phyloP scores from a whole-genome alignment of 2,113 vertebrate genomes.

The Bagarius yarrelli region DNA sequence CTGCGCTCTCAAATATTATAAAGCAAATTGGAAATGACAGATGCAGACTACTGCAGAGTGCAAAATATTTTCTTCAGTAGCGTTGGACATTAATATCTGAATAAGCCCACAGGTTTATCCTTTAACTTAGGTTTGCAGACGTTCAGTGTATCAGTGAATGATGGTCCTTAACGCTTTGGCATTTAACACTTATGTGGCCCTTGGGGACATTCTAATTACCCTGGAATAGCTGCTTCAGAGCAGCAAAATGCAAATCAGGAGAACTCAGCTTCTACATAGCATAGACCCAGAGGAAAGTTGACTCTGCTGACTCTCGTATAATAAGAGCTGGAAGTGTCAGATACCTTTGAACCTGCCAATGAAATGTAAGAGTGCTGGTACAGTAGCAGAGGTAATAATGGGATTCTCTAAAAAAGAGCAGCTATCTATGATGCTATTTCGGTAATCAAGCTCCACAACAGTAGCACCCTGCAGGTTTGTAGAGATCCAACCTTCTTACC shows the following conservation, averaged over 20 bases:
- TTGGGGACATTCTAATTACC: conserved; percentile 36
- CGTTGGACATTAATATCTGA: conserved; percentile 9
- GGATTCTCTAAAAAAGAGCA: conserved; percentile 6
- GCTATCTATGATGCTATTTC: conserved; percentile 36
- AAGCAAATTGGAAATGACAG: background rate
- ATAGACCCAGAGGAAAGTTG: background rate
- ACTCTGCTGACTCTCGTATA: conserved; percentile 1
- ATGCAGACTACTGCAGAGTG: background rate
- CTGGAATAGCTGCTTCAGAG: conserved; percentile 24
- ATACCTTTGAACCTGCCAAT: conserved; percentile 3
- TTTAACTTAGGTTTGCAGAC: background rate
- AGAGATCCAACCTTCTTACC: conserved; percentile 74
- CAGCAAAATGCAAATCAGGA: conserved; percentile 41
- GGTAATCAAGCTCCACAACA: conserved; percentile 7
- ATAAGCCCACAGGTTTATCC: background rate
- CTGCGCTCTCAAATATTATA: background rate
- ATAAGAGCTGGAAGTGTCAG: conserved; percentile 9
- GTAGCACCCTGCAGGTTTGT: conserved; percentile 12
- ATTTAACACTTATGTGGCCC: conserved; percentile 28
- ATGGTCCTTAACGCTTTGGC: conserved; percentile 29
- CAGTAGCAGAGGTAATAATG: conserved; percentile 18
- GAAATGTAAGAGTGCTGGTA: conserved; percentile 36
- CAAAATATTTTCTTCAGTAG: background rate
- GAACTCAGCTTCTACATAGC: conserved; percentile 18
- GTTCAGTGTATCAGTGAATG: background rate